phyloP scores from a whole-genome alignment of 2,888 invertebrate genomes.

The Cryptocephalus primarius region DNA sequence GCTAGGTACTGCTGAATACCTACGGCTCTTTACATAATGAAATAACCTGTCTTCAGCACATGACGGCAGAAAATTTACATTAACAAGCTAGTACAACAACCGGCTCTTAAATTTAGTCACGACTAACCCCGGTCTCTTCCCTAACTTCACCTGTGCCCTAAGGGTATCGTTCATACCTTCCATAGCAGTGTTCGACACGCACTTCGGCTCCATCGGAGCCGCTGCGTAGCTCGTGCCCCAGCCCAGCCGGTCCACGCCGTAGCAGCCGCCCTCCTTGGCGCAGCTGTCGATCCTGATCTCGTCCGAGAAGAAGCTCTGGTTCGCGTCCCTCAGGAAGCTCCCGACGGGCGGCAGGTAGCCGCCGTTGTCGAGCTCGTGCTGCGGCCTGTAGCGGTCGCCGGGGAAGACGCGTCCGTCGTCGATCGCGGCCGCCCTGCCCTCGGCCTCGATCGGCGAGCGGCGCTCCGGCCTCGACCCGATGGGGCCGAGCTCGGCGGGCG shows the following conservation, averaged over 20 bases:
- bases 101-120: too few relatives aligned
- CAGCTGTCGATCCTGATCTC: slow-evolving; percentile 20
- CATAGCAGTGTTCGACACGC: slow-evolving; percentile 3
- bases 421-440: slow-evolving; percentile 4
- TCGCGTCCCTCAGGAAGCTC: slow-evolving; percentile 5
- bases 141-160: too few relatives aligned
- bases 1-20: too few relatives aligned
- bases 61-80: too few relatives aligned
- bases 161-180: slow-evolving; percentile 5
- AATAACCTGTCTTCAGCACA: too few relatives aligned
- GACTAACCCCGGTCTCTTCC: too few relatives aligned
- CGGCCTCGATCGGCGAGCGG: slow-evolving; percentile 6
- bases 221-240: too few relatives aligned
- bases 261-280: background rate
- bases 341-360: slow-evolving; percentile 6
- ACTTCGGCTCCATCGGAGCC: too few relatives aligned
- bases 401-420: slow-evolving; percentile 12
- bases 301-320: slow-evolving; percentile 26
- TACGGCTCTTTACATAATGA: too few relatives aligned
- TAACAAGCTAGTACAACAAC: too few relatives aligned
- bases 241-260: too few relatives aligned
- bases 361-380: slow-evolving; percentile 3
- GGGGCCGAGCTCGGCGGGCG: slow-evolving; percentile 34
- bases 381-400: slow-evolving; percentile 8
- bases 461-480: slow-evolving; percentile 33